Conservation (phyloP, 2,113 vertebrate species). For the Gopherus evgoodei region DNA sequence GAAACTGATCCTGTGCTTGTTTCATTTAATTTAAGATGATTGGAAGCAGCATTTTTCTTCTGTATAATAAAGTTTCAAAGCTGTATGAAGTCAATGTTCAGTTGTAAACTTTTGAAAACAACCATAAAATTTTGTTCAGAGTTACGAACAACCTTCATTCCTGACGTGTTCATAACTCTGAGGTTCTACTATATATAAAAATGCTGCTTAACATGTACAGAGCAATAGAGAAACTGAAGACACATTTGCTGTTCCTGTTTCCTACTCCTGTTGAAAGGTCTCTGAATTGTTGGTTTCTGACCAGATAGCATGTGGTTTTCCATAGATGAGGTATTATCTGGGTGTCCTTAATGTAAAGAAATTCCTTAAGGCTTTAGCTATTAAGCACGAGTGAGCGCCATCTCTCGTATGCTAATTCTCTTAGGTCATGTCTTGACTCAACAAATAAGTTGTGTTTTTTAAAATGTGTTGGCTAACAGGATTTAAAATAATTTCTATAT, state of each 20-base stretch:
- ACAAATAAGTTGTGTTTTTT: slow-evolving; percentile 12
- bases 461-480: not conserved
- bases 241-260: not conserved
- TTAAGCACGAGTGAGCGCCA: not conserved
- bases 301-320: not conserved
- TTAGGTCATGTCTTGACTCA: not conserved
- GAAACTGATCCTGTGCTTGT: too few relatives aligned
- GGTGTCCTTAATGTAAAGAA: not conserved
- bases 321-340: not conserved
- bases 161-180: too few relatives aligned
- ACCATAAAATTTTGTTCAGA: too few relatives aligned
- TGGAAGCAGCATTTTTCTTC: too few relatives aligned
- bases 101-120: too few relatives aligned
- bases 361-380: not conserved
- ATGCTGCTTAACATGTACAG: not conserved
- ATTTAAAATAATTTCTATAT: not conserved
- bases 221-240: not conserved
- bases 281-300: not conserved
- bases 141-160: too few relatives aligned
- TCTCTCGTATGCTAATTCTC: not conserved
- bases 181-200: not conserved
- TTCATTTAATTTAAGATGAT: too few relatives aligned
- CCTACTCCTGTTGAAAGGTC: not conserved
- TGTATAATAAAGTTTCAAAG: too few relatives aligned
- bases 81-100: too few relatives aligned